Conservation (phyloP, 1,140 invertebrate species). For the Sinonovacula constricta region DNA sequence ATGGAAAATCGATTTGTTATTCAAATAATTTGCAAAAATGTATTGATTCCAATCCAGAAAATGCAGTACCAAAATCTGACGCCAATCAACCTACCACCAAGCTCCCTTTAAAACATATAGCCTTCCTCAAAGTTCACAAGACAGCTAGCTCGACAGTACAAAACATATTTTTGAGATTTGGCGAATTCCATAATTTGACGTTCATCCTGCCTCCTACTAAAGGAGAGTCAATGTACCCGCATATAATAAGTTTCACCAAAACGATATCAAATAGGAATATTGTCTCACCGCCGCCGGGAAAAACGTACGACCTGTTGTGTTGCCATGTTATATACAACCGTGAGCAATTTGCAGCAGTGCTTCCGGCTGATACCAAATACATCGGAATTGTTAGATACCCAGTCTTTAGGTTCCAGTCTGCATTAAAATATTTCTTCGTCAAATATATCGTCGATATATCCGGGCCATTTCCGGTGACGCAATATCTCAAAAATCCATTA, state of each 20-base stretch:
- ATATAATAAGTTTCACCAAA: slow-evolving; percentile 1
- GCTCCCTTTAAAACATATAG: too few species aligned
- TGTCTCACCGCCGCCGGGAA: not conserved
- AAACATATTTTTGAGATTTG: slow-evolving; percentile 60
- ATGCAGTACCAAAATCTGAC: too few species aligned
- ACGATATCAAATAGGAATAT: slow-evolving; percentile 17
- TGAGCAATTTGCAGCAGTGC: slow-evolving; percentile 1
- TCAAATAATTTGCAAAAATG: too few species aligned
- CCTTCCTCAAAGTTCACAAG: slow-evolving; percentile 66
- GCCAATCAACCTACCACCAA: too few species aligned
- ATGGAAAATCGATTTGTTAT: too few species aligned
- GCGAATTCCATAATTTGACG: slow-evolving; percentile 45
- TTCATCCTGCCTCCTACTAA: slow-evolving; percentile 49
- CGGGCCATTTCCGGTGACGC: slow-evolving; percentile 34
- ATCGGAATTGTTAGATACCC: slow-evolving; percentile 61
- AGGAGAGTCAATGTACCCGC: slow-evolving; percentile 32
- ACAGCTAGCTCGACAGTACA: slow-evolving; percentile 59
- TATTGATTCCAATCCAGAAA: too few species aligned
- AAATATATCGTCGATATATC: slow-evolving; percentile 33
- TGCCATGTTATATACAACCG: slow-evolving; percentile 59
- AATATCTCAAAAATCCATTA: slow-evolving; percentile 52
- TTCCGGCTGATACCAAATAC: slow-evolving; percentile 55
- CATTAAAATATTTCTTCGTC: slow-evolving; percentile 51
- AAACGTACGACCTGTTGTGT: slow-evolving; percentile 54
- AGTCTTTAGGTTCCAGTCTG: slow-evolving; percentile 59